Evolutionary conservation across 2,113 vertebrate species (phyloP), one percentile per base, ranked within the genome.

Genomic region (Verasper variegatus): DNA sequence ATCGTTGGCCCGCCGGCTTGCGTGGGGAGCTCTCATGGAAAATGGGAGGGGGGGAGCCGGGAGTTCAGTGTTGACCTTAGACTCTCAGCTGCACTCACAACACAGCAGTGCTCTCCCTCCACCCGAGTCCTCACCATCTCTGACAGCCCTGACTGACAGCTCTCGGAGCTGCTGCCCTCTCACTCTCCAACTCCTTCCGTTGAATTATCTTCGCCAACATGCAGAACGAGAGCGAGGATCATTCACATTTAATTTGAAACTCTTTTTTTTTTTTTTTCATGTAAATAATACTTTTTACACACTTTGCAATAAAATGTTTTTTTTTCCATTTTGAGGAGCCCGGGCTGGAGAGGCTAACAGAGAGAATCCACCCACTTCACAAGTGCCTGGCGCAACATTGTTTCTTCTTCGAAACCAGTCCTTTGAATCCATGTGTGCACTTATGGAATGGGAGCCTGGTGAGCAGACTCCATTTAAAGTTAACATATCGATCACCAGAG

Each of bases 41-140:
- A 85, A 82, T 63, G 60, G 78, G 54, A 56, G 84, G 56, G 80
- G 73, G 73, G 20, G 57, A 40, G 72, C 78, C 58, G 81, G 77
- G 88, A 91, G 87, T 92, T 92, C 55, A 78, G 74, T 74, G 81
- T 80, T 93, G 93, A 94, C 93, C 94, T 94, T 92, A 89, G 83
- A 81, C 80, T 81, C 42, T 35, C 76, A 78, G 71, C 73, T 73
- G 79, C 82, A 87, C 72, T 84, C 76, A 75, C 64, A 67, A 73
- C 71, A 52, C 80, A 80, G 61, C 42, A 56, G 80, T 52, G 12
- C 42, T 62, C 75, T 76, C 59, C 52, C 21, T 79, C 77, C 76
- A 61, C 55, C 55, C 68, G 42, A 27, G 2, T 73, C 81, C 78
- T 74, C 57, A 14, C 65, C 52, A 26, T 57, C 37, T 76, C 79